Conservation (phyloP, 2,113 vertebrate species). For the Pygoscelis antarcticus region DNA sequence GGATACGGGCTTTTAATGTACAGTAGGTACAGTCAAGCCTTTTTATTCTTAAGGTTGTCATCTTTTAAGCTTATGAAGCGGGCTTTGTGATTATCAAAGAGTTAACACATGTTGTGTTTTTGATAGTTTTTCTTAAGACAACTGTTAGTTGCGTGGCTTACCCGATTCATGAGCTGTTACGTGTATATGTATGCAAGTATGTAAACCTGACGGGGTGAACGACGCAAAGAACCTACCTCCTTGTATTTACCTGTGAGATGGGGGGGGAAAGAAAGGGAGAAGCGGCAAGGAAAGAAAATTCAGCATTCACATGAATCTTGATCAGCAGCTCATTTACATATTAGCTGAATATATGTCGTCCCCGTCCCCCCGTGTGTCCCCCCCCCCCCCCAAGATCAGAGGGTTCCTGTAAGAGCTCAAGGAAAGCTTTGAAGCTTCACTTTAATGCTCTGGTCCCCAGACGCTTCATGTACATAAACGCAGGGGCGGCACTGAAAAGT, state of each 20-base stretch:
- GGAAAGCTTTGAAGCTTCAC: not conserved
- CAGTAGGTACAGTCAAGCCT: not conserved
- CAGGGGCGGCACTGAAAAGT: not conserved
- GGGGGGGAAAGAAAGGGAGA: not conserved
- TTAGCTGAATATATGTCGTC: not conserved
- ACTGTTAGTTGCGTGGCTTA: not conserved
- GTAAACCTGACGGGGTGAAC: not conserved
- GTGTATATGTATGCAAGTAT: not conserved
- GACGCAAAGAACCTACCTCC: not conserved
- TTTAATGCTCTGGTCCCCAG: not conserved
- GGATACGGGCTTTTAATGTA: not conserved
- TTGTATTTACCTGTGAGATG: not conserved
- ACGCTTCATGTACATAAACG: not conserved
- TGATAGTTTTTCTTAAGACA: not conserved
- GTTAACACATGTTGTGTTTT: not conserved
- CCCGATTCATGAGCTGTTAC: not conserved
- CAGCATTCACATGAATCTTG: not conserved
- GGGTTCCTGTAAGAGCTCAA: not conserved
- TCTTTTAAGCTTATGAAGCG: not conserved
- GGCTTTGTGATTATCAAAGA: not conserved
- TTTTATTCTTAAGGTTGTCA: not conserved
- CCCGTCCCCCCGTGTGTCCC: too few relatives aligned
- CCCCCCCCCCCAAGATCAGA: not conserved
- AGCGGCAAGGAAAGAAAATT: not conserved
- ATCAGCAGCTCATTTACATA: not conserved